Percentiles rank a stretch among this genome's conserved stretches.
phyloP scores from a whole-genome alignment of 1,140 invertebrate species.

The Tyrophagus putrescentiae region DNA sequence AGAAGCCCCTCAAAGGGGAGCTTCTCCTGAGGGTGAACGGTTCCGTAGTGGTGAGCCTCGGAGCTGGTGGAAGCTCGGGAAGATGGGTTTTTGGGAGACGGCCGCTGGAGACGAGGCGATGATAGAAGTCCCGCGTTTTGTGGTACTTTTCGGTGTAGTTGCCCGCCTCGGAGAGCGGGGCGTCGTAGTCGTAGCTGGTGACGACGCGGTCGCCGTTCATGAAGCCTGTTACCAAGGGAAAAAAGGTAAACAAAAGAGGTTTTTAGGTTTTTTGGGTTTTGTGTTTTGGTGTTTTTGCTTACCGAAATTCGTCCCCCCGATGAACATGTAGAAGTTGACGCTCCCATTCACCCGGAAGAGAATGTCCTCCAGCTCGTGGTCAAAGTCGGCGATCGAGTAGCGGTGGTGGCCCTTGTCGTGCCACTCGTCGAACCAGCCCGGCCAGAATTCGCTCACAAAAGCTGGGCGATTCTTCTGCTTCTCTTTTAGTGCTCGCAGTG shows the following conservation, averaged over 20 bases:
- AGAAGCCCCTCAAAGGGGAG: background rate
- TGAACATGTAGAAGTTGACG: slow-evolving; percentile 31
- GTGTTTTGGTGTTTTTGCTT: slow-evolving; percentile 23
- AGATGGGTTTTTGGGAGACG: background rate
- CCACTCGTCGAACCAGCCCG: slow-evolving; percentile 34
- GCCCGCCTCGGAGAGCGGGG: slow-evolving; percentile 36
- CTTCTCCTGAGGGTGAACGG: background rate
- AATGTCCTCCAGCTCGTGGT: slow-evolving; percentile 26
- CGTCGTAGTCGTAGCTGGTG: slow-evolving; percentile 41
- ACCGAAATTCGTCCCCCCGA: slow-evolving; percentile 25
- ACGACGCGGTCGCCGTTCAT: slow-evolving; percentile 27
- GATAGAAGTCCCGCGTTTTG: background rate
- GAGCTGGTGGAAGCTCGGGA: background rate
- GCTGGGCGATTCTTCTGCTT: slow-evolving; percentile 29
- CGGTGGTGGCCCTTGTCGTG: slow-evolving; percentile 27
- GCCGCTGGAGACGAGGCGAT: background rate
- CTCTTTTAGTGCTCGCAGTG: slow-evolving; percentile 22
- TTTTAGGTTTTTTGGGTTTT: background rate
- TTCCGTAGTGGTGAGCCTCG: background rate
- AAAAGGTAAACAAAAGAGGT: too few species aligned
- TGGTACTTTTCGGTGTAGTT: background rate
- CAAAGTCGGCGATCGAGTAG: slow-evolving; percentile 13
- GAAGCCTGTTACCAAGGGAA: too few species aligned
- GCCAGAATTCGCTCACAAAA: slow-evolving; percentile 33
- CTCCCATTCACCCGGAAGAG: slow-evolving; percentile 28